Evolutionary conservation across 2,888 invertebrate genomes (phyloP), one percentile per base, ranked within the genome.

Genomic region (Linnaemya vulpina): DNA sequence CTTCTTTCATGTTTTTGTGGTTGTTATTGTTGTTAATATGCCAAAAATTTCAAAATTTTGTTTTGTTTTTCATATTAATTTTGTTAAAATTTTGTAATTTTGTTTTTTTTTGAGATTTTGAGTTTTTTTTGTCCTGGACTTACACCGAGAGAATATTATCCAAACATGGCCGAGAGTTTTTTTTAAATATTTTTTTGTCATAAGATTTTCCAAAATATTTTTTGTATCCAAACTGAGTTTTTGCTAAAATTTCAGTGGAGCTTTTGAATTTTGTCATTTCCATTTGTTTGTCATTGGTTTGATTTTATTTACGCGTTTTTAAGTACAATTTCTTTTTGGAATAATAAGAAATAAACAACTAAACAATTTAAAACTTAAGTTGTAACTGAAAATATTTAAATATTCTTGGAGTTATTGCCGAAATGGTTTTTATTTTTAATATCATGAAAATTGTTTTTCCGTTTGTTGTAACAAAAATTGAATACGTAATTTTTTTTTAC

Each of bases 91-190:
- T 90, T 87, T 88, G 89, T 89, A 89, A 89, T 90, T 91, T 90
- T 90, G 90, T 88, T 86, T 80, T 87, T 87, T 87, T 86, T 68
- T 87, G 84, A 82, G 68, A 86, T 84, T 87, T 85, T 84, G 78
- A 86, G 86, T 87, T 87, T 86, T 87, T 89, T 88, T 90, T 90
- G 91, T 90, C 90, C 90, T 91, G 89, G 91, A 91, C 88, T 88
- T 91, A 91, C 91, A 91, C 91, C 91, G 90, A 91, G 91, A 91
- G 90, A 89, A 87, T 90, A 91, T 91, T 91, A 91, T 91, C 91
- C 92, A 91, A 91, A 91, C 90, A 89, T 90, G 91, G 91, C 91
- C 91, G 91, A 91, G 91, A 91, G 87, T 80, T 87, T 89, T 88
- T 87, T 83, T 80, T 87, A 89, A 88, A 87, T 83, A 17, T 35